Evolutionary conservation across 2,797 vertebrate genomes (phyloP), one percentile per base, ranked within the genome.

Genomic region (Vespertilio murinus): DNA sequence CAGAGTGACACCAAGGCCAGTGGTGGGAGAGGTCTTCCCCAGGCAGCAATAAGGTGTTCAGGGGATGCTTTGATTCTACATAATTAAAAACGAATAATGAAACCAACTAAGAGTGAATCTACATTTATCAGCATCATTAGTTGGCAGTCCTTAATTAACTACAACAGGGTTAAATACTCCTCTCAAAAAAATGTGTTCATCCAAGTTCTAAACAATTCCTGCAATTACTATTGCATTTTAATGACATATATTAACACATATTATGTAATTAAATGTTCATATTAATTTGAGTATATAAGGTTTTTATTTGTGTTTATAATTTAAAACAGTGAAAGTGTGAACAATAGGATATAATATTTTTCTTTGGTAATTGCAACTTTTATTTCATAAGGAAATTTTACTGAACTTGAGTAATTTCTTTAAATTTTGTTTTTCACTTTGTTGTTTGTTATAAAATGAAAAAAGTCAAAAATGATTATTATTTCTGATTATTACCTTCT

Each of bases 161-260:
- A 47, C 5, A 65, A 56, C 17, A 35, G 8, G 73, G 40, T 81
- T 35, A 86, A 94, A 74, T 30, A 59, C 9, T 18, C 80, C 22
- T 75, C 42, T 86, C 12, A 71, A 71, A 75, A 74, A 22, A 33
- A 42, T 30, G 16, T 16, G 0, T 73, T 84, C 14, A 33, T 69
- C 78, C 88, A 85, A 85, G 4, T 82, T 93, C 52, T 90, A 83
- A 88, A 79, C 13, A 69, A 91, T 87, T 71, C 17, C 18, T 67
- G 5, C 38, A 61, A 20, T 85, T 69, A 88, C 8, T 52, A 6
- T 38, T 78, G 54, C 65, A 13, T 81, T 74, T 90, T 73, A 77
- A 64, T 73, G 69, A 74, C 17, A 80, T 23, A 25, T 18, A 23
- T 30, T 25, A 35, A 17, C 67, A 45, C 10, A 80, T 52, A 59